A percentile compares a stretch with the other conserved stretches of the same genome.
These are phyloP conservation scores for Scleropages formosus DNA, from an alignment of 2,797 vertebrate species.

Conservation along the genomic window DNA sequence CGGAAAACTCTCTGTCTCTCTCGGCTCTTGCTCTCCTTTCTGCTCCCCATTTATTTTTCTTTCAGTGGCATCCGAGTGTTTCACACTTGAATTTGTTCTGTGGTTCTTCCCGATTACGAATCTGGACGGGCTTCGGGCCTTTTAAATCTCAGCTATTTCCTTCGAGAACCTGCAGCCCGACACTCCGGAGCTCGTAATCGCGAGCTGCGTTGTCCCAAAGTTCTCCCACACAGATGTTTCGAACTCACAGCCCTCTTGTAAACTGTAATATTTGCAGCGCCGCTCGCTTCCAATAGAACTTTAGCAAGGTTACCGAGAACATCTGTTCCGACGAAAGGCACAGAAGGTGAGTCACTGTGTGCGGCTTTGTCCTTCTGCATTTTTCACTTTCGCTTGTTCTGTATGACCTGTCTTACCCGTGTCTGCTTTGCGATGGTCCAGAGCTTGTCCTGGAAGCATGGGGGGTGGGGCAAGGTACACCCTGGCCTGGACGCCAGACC, in stretches of 20 bases:
- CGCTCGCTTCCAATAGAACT: not conserved
- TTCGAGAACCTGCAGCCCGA: conserved; percentile 37
- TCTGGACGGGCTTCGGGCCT: conserved; percentile 32
- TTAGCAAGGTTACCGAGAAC: too few relatives aligned
- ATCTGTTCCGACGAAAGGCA: too few relatives aligned
- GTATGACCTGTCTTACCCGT: too few relatives aligned
- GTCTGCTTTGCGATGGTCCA: too few relatives aligned
- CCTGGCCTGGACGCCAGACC: too few relatives aligned
- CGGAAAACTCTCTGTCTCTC: not conserved
- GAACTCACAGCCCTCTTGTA: too few relatives aligned
- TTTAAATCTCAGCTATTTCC: conserved; percentile 46
- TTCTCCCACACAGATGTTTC: not conserved
- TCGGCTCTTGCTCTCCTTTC: not conserved
- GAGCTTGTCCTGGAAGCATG: too few relatives aligned
- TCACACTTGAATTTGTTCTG: conserved; percentile 37
- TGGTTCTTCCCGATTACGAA: conserved; percentile 42
- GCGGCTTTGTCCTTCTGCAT: too few relatives aligned
- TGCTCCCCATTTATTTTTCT: conserved; percentile 12
- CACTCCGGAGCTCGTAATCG: conserved; percentile 37
- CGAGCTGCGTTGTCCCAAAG: conserved; percentile 43
- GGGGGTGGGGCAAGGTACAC: too few relatives aligned
- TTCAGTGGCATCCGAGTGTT: conserved; percentile 40
- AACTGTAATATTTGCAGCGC: not conserved
- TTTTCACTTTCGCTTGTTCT: too few relatives aligned
- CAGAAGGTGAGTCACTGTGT: too few relatives aligned